Evolutionary conservation across 2,888 invertebrate genomes (phyloP).

Genomic region (Scaptomyza caliginosa): DNA sequence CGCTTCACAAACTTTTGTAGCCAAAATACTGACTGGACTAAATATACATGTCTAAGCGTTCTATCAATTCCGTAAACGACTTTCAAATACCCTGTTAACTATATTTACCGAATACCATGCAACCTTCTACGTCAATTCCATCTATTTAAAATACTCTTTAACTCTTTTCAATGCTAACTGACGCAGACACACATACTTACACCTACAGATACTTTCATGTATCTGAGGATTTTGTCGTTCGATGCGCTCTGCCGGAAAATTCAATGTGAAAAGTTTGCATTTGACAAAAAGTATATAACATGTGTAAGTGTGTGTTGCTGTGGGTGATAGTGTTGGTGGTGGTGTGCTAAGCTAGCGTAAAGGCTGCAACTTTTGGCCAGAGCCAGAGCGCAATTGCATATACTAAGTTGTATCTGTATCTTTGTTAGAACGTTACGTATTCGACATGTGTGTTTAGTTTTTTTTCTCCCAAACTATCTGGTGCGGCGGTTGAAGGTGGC

Average conservation of each 20-base stretch:
- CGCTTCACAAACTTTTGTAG: constrained; percentile 63
- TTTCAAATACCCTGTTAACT: not conserved
- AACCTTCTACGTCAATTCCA: not conserved
- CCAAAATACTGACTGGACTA: constrained; percentile 3
- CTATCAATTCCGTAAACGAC: not conserved
- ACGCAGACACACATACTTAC: constrained; percentile 12
- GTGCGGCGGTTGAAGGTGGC: constrained; percentile 32
- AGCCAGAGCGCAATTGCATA: constrained; percentile 60
- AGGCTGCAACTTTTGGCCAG: constrained; percentile 61
- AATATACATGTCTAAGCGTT: not conserved
- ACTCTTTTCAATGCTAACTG: constrained; percentile 5
- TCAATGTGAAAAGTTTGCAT: constrained; percentile 77
- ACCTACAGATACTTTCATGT: constrained; percentile 18
- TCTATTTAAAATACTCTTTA: constrained; percentile 13
- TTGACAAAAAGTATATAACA: constrained; percentile 33
- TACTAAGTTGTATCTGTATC: constrained; percentile 54
- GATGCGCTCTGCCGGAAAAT: constrained; percentile 70
- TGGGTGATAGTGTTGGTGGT: constrained; percentile 8
- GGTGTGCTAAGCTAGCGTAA: constrained; percentile 58
- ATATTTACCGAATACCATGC: too few species aligned
- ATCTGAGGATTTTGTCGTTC: constrained; percentile 59
- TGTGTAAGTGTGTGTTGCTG: constrained; percentile 5
- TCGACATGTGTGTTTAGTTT: constrained; percentile 61
- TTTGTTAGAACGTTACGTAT: constrained; percentile 30
- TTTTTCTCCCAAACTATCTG: not conserved